A percentile compares a stretch with the other conserved stretches of the same genome.
phyloP scores from a whole-genome alignment of 2,797 vertebrate species.

The Takifugu ocellatus region DNA sequence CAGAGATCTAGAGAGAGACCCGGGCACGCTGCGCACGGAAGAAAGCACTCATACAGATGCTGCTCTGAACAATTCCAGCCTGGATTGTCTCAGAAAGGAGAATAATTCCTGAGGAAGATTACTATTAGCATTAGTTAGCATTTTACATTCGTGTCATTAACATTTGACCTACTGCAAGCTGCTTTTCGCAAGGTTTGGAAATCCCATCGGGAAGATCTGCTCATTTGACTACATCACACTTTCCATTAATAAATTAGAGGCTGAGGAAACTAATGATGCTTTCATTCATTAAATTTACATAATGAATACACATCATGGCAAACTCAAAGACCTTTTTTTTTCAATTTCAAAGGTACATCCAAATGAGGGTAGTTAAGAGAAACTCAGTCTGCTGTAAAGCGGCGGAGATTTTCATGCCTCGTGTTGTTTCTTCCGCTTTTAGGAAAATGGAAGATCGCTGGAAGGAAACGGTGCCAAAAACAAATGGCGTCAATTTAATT shows the following conservation, averaged over 20 bases:
- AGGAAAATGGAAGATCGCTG: no score
- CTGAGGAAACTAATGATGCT: conserved; percentile 43
- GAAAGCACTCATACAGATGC: conserved; percentile 19
- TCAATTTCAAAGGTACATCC: no score
- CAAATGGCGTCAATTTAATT: no score
- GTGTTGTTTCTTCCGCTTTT: no score
- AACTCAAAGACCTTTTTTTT: conserved; percentile 8
- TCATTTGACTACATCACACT: conserved; percentile 40
- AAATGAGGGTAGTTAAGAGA: no score
- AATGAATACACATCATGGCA: conserved; percentile 15
- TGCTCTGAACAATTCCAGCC: conserved; percentile 23
- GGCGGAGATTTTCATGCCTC: no score
- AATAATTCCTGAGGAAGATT: background rate
- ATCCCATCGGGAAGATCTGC: conserved; percentile 32
- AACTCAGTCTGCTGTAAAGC: no score
- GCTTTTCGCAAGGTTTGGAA: conserved; percentile 17
- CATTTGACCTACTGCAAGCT: conserved; percentile 45
- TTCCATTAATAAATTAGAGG: conserved; percentile 56
- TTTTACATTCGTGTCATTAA: conserved; percentile 48
- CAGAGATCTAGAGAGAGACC: conserved; percentile 56
- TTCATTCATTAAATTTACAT: conserved; percentile 54
- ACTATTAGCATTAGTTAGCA: background rate
- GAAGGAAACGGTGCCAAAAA: no score
- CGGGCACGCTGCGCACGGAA: conserved; percentile 48
- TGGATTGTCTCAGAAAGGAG: background rate